Evolutionary conservation across 2,113 vertebrate species (phyloP).

Genomic region (Rhineura floridana): DNA sequence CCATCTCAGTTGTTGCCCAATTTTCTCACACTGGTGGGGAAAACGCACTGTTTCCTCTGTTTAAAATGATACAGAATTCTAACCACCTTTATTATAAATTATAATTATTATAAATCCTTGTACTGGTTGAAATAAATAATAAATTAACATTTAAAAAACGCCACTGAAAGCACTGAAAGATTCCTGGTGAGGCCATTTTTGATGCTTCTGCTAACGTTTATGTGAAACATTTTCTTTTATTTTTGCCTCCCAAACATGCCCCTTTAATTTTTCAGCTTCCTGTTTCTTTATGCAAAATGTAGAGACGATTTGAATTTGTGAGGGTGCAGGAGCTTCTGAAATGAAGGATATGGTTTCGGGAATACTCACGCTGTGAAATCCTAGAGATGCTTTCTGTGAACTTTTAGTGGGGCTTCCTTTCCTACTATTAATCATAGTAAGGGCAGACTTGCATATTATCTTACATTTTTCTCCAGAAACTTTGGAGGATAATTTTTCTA

Average conservation of each 20-base stretch:
- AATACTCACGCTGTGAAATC: neutral
- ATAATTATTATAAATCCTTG: neutral
- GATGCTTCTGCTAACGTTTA: neutral
- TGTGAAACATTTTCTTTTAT: neutral
- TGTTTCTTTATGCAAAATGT: neutral
- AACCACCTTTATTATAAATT: constrained; percentile 52
- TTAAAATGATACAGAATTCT: constrained; percentile 61
- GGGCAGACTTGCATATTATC: fast-evolving
- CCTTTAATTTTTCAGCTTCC: neutral
- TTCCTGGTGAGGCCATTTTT: neutral
- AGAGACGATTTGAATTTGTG: neutral
- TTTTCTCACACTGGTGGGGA: neutral
- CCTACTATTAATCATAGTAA: too few species aligned
- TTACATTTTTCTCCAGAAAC: neutral
- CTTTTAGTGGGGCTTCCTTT: neutral
- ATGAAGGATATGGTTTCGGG: neutral
- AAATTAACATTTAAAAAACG: neutral
- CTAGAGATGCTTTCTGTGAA: neutral
- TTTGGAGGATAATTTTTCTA: neutral
- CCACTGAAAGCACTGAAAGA: neutral
- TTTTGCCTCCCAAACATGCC: neutral
- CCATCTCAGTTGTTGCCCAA: constrained; percentile 62
- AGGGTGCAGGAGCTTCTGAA: constrained; percentile 24
- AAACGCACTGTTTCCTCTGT: constrained; percentile 59
- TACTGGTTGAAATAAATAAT: neutral